These are phyloP conservation scores for Tetragonula carbonaria DNA, from an alignment of 2,888 invertebrate species.

Conservation along the genomic window DNA sequence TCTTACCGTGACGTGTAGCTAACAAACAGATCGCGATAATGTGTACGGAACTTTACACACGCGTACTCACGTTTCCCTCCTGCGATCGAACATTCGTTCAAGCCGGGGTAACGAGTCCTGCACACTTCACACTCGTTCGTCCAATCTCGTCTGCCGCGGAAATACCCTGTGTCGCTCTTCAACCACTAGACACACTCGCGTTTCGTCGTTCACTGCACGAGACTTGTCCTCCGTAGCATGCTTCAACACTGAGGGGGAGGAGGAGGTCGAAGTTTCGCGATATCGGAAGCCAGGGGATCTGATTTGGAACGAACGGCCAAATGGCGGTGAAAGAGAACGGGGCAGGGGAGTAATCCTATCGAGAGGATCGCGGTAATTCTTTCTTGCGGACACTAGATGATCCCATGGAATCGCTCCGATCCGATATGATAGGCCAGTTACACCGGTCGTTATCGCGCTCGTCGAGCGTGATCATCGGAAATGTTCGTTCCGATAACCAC, in stretches of 20 bases:
- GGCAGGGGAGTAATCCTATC: not conserved
- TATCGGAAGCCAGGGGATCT: not conserved
- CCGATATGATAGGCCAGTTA: conserved; percentile 6
- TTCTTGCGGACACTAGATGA: not conserved
- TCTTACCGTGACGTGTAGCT: no score
- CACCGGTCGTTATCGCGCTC: conserved; percentile 29
- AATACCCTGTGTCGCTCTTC: conserved; percentile 12
- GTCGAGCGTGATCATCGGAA: conserved; percentile 37
- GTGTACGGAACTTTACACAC: not conserved
- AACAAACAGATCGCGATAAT: no score
- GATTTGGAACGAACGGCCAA: not conserved
- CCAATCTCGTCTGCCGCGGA: not conserved
- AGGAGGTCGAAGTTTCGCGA: not conserved
- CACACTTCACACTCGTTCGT: conserved; percentile 32
- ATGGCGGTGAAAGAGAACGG: not conserved
- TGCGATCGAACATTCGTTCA: conserved; percentile 1
- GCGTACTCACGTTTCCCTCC: conserved; percentile 24
- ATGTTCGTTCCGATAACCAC: conserved; percentile 30
- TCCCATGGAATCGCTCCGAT: conserved; percentile 28
- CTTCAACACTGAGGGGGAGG: not conserved
- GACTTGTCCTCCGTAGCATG: conserved; percentile 60
- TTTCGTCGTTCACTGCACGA: conserved; percentile 40
- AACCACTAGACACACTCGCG: conserved; percentile 31
- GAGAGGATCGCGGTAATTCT: not conserved
- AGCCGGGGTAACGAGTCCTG: not conserved